Evolutionary conservation across 2,888 invertebrate genomes (phyloP).

Genomic region (Quadroppia sp.): DNA sequence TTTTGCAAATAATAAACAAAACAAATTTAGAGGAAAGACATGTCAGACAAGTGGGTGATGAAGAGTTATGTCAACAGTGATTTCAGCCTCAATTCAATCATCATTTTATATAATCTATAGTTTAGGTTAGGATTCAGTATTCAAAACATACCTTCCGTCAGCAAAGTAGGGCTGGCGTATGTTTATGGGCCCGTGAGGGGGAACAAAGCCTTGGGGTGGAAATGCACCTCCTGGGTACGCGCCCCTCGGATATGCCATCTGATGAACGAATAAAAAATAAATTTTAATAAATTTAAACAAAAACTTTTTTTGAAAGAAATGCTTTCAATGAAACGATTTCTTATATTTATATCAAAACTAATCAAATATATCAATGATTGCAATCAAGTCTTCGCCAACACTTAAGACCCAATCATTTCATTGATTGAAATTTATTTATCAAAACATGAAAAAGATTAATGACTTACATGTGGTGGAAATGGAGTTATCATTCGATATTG

Average conservation of each 20-base stretch:
- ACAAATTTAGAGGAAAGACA: background rate
- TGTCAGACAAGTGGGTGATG: conserved; percentile 39
- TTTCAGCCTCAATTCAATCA: conserved; percentile 29
- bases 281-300: background rate
- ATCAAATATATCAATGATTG: background rate
- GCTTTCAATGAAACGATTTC: background rate
- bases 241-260: conserved; percentile 32
- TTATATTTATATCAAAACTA: too few species aligned
- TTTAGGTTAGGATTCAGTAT: background rate
- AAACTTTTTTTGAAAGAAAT: background rate
- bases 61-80: conserved; percentile 40
- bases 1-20: background rate
- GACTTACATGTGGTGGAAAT: conserved; percentile 25
- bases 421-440: background rate
- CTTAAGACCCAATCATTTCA: background rate
- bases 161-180: conserved; percentile 10
- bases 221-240: background rate
- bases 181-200: background rate
- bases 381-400: background rate
- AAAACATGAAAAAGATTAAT: background rate
- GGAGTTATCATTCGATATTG: conserved; percentile 32
- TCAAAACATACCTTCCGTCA: background rate
- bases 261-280: background rate
- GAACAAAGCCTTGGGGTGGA: conserved; percentile 5
- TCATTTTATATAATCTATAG: background rate